Evolutionary conservation across 2,113 vertebrate genomes (phyloP).

Genomic region (Eptesicus fuscus): DNA sequence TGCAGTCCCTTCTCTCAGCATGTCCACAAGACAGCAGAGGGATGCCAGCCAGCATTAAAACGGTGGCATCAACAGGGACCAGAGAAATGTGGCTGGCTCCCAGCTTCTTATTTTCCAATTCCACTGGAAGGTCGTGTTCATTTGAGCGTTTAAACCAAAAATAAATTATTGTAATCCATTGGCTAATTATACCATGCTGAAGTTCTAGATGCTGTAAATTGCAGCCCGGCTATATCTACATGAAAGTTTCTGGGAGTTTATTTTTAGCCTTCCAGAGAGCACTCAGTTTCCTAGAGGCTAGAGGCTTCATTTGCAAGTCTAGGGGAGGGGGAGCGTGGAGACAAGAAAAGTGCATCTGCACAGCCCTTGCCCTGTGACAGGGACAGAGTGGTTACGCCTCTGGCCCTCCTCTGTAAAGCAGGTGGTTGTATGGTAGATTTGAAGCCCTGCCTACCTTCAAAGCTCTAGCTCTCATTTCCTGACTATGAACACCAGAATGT

Average conservation of each 20-base stretch:
- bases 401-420: not conserved
- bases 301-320: constrained; percentile 64
- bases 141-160: constrained; percentile 78
- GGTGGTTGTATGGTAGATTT: not conserved
- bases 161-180: constrained; percentile 78
- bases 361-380: not conserved
- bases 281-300: constrained; percentile 60
- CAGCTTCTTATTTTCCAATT: constrained; percentile 65
- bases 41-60: constrained; percentile 62
- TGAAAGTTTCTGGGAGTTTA: constrained; percentile 74
- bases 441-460: not conserved
- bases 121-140: constrained; percentile 63
- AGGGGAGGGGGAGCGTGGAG: not conserved
- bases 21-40: constrained; percentile 31
- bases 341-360: not conserved
- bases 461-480: not conserved
- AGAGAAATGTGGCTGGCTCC: constrained; percentile 58
- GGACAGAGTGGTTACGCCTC: not conserved
- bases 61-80: constrained; percentile 55
- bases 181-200: constrained; percentile 79
- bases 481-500: not conserved
- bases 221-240: constrained; percentile 59
- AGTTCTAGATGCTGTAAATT: constrained; percentile 74
- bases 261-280: constrained; percentile 73
- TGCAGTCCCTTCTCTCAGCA: constrained; percentile 58